Base-by-base conservation (phyloP, 2,113 vertebrate species). In the Pluvianellus socialis region DNA sequence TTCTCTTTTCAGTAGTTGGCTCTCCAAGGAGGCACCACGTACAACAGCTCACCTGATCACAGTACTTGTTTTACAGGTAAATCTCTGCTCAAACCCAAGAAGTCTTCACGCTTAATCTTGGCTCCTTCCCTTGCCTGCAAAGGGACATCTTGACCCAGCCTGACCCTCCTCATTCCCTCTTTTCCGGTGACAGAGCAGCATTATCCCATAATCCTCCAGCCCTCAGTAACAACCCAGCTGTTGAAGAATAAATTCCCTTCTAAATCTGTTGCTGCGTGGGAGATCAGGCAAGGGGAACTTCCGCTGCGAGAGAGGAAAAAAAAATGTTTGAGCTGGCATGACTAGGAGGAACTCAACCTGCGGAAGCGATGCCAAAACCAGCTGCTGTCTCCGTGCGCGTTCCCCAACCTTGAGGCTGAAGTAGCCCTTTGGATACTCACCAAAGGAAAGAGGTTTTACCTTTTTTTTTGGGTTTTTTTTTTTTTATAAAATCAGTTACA, bases 311-410 rank as follows among this genome's bases (percentile, higher is more conserved):
- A 53, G 30, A 8, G 1, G 6, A 3, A 11, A 26, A 11, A 26
- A 40, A 55, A 21, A 9, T 1, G 6, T 3, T 44, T 67, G 23
- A 35, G 27, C 17, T 12, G 6, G 28, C 35, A 38, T 2, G 3
- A 45, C 17, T 22, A 24, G 28, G 62, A 83, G 9, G 4, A 82
- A 38, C 1, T 42, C 22, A n/a, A n/a, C 13, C 15, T 32, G 14
- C 5, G 12, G 44, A 82, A 32, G 14, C 0, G 23, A 66, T 5
- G 16, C 16, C 44, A 72, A 38, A 86, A 61, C 40, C 4, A 2
- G 1, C 7, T 53, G 13, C 38, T 52, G 21, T 6, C 9, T 38
- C 42, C 6, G 1, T 3, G 16, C 0, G 0, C 2, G 8, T 6
- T 62, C 7, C 32, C 21, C 44, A 85, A 1, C 9, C 13, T 79